Evolutionary conservation across 2,113 vertebrate genomes (phyloP).

Genomic region (Hydrochoerus hydrochaeris): DNA sequence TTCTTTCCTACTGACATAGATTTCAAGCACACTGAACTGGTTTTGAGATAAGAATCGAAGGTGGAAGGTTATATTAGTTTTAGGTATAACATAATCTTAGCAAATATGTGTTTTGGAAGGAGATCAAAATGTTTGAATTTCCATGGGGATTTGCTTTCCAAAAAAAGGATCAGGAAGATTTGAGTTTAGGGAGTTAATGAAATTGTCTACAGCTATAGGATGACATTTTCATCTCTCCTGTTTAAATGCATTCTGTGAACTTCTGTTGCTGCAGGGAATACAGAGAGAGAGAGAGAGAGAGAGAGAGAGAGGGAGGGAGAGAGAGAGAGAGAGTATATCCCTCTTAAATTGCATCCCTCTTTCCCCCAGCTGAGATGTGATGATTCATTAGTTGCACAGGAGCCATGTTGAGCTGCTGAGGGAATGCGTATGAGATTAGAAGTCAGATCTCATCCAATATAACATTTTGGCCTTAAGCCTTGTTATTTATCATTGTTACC

Average conservation of each 20-base stretch:
- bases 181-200: not conserved
- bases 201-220: not conserved
- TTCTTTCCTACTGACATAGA: too few relatives aligned
- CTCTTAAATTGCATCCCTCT: not conserved
- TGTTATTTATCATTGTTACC: not conserved
- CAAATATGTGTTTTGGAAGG: too few relatives aligned
- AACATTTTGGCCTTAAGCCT: not conserved
- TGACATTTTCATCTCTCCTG: not conserved
- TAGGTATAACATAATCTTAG: too few relatives aligned
- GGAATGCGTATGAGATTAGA: not conserved
- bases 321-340: too few relatives aligned
- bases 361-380: not conserved
- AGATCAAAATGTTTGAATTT: too few relatives aligned
- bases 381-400: not conserved
- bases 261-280: not conserved
- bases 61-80: too few relatives aligned
- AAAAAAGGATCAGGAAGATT: not conserved
- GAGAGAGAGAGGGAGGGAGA: not conserved
- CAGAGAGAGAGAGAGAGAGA: too few relatives aligned
- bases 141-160: too few relatives aligned
- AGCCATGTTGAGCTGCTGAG: not conserved
- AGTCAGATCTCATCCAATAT: not conserved
- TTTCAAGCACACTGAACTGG: too few relatives aligned
- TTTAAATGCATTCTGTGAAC: not conserved
- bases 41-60: too few relatives aligned